These are phyloP conservation scores for Uropetala carovei DNA, from an alignment of 2,888 invertebrate genomes.

Conservation along the genomic window DNA sequence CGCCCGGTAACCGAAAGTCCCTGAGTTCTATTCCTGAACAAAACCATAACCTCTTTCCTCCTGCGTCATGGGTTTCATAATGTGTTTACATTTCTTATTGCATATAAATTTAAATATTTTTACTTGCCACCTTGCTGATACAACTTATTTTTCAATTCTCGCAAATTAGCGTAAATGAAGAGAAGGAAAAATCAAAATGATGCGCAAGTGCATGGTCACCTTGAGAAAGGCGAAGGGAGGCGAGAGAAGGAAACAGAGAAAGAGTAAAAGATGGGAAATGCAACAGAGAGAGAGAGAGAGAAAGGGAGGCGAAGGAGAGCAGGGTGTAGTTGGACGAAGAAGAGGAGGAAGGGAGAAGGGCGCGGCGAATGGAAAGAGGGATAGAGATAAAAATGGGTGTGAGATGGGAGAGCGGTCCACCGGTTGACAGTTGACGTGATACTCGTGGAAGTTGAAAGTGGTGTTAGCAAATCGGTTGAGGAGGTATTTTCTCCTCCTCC, in stretches of 20 bases:
- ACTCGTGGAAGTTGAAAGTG: slow-evolving; percentile 63
- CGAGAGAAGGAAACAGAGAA: not conserved
- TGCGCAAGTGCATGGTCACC: too few relatives aligned
- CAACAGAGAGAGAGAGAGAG: not conserved
- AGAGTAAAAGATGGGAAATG: not conserved
- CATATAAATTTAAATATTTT: too few relatives aligned
- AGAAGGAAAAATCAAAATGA: too few relatives aligned
- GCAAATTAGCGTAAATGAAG: too few relatives aligned
- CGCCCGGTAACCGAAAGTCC: too few relatives aligned
- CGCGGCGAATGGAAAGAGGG: not conserved
- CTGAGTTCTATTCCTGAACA: too few relatives aligned
- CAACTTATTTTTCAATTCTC: too few relatives aligned
- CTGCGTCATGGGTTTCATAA: too few relatives aligned
- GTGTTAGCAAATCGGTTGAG: slow-evolving; percentile 60
- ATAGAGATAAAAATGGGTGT: slow-evolving; percentile 55
- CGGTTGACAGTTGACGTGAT: slow-evolving; percentile 63
- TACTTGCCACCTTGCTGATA: too few relatives aligned
- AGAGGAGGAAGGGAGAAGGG: not conserved
- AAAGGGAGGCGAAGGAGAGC: not conserved
- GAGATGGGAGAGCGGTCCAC: slow-evolving; percentile 48
- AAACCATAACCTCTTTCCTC: too few relatives aligned
- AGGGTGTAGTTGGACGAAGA: not conserved
- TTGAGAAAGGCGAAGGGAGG: too few relatives aligned
- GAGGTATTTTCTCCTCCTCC: slow-evolving; percentile 45
- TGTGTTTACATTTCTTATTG: too few relatives aligned